A percentile compares a stretch with the other conserved stretches of the same genome.
Conservation (phyloP, 2,113 vertebrate genomes). For the Eudyptes chrysolophus region DNA sequence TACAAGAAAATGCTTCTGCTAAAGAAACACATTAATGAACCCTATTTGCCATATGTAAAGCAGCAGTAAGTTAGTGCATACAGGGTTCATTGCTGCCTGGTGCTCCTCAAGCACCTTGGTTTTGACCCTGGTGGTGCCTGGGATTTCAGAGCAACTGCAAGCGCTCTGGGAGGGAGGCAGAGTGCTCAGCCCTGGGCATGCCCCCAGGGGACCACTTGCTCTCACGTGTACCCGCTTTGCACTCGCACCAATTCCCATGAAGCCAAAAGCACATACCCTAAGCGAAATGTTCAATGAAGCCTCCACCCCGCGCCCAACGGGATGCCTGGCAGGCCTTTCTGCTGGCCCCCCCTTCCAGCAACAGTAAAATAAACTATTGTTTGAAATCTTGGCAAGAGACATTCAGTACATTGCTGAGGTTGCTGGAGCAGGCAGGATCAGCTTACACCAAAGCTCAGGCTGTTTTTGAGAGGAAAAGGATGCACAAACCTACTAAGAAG, state of each 20-base stretch:
- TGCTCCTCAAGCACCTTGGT: slow-evolving; percentile 1
- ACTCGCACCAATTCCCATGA: not conserved
- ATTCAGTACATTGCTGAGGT: not conserved
- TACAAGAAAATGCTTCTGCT: not conserved
- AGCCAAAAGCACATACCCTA: not conserved
- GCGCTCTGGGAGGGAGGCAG: not conserved
- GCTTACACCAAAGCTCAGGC: not conserved
- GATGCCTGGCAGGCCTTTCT: slow-evolving; percentile 9
- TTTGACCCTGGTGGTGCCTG: not conserved
- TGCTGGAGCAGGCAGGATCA: not conserved
- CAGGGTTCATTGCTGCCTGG: not conserved
- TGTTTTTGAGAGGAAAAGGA: not conserved
- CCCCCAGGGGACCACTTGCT: not conserved
- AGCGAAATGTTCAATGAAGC: not conserved
- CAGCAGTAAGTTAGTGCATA: not conserved
- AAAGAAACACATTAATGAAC: rapidly evolving
- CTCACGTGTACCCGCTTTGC: not conserved
- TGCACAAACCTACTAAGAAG: not conserved
- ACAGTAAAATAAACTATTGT: slow-evolving; percentile 26
- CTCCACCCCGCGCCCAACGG: not conserved
- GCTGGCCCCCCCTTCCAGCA: slow-evolving; percentile 29
- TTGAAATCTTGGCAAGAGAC: slow-evolving; percentile 27
- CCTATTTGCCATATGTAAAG: not conserved
- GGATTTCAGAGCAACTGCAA: not conserved
- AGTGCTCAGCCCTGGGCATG: not conserved